Percentiles rank a stretch among this genome's conserved stretches.
phyloP scores from a whole-genome alignment of 2,113 vertebrate genomes.

The Hydrochoerus hydrochaeris region DNA sequence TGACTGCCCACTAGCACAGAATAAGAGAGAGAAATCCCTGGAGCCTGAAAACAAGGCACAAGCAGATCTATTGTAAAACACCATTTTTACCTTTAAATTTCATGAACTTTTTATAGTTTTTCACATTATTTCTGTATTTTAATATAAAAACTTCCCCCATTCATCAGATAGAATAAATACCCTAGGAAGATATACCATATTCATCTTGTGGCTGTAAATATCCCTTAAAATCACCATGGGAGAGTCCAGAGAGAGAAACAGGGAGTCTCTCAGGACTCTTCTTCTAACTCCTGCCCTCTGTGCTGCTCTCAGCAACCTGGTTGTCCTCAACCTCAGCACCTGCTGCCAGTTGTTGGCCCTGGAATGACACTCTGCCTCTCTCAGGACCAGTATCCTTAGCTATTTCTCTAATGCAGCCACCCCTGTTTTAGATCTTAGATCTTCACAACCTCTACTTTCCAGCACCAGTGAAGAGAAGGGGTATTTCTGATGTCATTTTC shows the following conservation, averaged over 20 bases:
- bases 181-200: neutral
- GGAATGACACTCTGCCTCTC: neutral
- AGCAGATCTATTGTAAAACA: neutral
- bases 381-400: neutral
- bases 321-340: neutral
- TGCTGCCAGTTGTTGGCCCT: neutral
- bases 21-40: neutral
- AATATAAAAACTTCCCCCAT: neutral
- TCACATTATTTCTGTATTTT: neutral
- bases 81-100: neutral
- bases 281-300: neutral
- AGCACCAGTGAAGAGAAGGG: neutral
- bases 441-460: neutral
- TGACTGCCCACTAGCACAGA: neutral
- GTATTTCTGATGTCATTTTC: neutral
- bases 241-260: neutral
- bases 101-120: neutral
- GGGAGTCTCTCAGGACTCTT: neutral
- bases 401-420: neutral
- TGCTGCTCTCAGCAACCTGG: neutral
- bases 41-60: neutral
- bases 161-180: neutral
- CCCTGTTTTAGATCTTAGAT: neutral
- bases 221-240: fast-evolving
- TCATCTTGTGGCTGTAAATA: neutral